Percentiles rank a stretch among this genome's conserved stretches.
These are phyloP conservation scores for Neocloeon triangulifer DNA, from an alignment of 1,140 invertebrate species.

Conservation along the genomic window DNA sequence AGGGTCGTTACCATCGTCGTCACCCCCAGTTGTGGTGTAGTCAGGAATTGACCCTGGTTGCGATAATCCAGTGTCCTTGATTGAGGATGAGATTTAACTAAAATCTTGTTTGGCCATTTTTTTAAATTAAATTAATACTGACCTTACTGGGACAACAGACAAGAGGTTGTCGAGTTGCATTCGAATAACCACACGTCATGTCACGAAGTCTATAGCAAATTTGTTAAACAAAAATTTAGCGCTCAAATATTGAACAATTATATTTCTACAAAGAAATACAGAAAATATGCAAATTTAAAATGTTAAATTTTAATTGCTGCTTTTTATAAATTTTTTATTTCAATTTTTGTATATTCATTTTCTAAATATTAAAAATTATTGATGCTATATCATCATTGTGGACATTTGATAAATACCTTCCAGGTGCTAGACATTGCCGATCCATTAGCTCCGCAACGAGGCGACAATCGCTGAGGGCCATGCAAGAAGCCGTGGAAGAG, in stretches of 20 bases:
- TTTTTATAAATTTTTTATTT: no score
- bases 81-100: no score
- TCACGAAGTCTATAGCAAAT: slow-evolving; percentile 13
- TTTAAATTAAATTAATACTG: no score
- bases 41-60: background rate
- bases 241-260: no score
- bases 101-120: no score
- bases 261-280: no score
- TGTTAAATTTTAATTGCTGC: no score
- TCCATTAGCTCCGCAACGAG: slow-evolving; percentile 6
- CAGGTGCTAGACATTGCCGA: slow-evolving; percentile 6
- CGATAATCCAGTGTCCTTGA: no score
- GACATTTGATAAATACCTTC: slow-evolving; percentile 3
- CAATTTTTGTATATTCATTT: no score
- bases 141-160: slow-evolving; percentile 18
- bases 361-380: slow-evolving; percentile 2
- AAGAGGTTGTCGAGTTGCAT: slow-evolving; percentile 14
- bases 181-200: slow-evolving; percentile 18
- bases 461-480: slow-evolving; percentile 5
- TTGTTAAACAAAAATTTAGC: background rate
- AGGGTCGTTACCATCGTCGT: background rate
- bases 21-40: background rate
- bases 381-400: slow-evolving; percentile 1
- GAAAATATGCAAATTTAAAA: no score
- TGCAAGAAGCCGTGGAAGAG: slow-evolving; percentile 5